Percentiles rank a stretch among this genome's conserved stretches.
These are phyloP conservation scores for Rhagophthalmus giganteus DNA, from an alignment of 2,888 invertebrate genomes.

Conservation along the genomic window DNA sequence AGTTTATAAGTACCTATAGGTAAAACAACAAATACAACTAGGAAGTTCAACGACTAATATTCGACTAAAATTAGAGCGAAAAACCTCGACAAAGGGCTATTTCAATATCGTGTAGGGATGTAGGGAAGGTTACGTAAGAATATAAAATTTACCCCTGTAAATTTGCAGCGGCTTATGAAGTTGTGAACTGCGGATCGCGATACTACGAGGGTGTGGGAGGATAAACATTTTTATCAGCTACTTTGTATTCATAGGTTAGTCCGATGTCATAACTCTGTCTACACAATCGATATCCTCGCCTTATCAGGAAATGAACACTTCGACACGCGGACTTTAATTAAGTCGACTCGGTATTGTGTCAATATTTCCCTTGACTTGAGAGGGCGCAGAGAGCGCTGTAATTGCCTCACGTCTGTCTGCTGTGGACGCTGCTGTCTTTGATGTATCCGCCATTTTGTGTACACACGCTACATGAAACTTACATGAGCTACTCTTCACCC, in stretches of 20 bases:
- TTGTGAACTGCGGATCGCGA: slow-evolving; percentile 40
- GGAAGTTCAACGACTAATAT: too few relatives aligned
- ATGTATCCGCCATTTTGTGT: slow-evolving; percentile 53
- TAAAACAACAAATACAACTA: too few relatives aligned
- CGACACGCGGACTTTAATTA: slow-evolving; percentile 52
- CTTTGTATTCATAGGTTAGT: slow-evolving; percentile 56
- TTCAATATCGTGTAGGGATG: slow-evolving; percentile 2
- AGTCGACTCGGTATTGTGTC: slow-evolving; percentile 48
- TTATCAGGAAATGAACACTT: slow-evolving; percentile 54
- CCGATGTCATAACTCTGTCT: slow-evolving; percentile 55
- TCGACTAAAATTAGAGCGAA: too few relatives aligned
- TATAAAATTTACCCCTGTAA: slow-evolving; percentile 33
- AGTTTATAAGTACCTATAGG: too few relatives aligned
- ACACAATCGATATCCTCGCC: slow-evolving; percentile 50
- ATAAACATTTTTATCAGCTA: slow-evolving; percentile 57
- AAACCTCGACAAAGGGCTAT: too few relatives aligned
- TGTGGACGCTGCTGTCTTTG: slow-evolving; percentile 51
- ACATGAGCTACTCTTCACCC: slow-evolving; percentile 52
- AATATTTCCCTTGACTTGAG: slow-evolving; percentile 45
- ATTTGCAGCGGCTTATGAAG: slow-evolving; percentile 49
- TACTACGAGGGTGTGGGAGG: slow-evolving; percentile 38
- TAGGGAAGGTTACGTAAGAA: slow-evolving; percentile 12
- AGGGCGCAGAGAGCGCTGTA: slow-evolving; percentile 46
- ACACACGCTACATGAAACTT: slow-evolving; percentile 54
- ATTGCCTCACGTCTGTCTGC: slow-evolving; percentile 51